phyloP scores from a whole-genome alignment of 2,797 vertebrate genomes.

The Pseudomugil gertrudae region DNA sequence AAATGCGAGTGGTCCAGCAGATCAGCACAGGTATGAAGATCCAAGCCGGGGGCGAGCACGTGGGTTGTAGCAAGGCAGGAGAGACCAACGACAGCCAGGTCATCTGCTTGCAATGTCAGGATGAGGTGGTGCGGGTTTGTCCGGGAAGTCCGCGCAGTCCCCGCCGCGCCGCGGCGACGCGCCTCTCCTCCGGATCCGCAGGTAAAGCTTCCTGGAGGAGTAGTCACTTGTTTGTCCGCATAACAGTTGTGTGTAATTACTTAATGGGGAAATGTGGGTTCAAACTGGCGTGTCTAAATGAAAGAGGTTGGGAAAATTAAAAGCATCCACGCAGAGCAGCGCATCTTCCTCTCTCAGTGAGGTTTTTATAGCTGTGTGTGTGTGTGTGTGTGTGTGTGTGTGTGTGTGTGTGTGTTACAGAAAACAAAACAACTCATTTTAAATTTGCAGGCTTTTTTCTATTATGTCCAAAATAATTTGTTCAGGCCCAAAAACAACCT shows the following conservation, averaged over 20 bases:
- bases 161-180: slow-evolving; percentile 58
- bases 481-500: too few species aligned
- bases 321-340: neutral
- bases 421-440: too few species aligned
- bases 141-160: slow-evolving; percentile 71
- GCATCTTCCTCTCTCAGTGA: neutral
- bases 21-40: slow-evolving; percentile 70
- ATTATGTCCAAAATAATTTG: too few species aligned
- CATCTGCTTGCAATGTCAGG: slow-evolving; percentile 68
- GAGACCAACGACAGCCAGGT: slow-evolving; percentile 59
- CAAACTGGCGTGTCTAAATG: slow-evolving; percentile 13
- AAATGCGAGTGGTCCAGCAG: slow-evolving; percentile 63
- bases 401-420: neutral
- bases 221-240: neutral
- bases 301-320: neutral
- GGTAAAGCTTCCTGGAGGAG: slow-evolving; percentile 40
- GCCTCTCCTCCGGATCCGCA: slow-evolving; percentile 73
- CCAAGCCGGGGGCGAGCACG: slow-evolving; percentile 67
- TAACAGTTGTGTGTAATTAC: neutral
- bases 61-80: slow-evolving; percentile 65
- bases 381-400: too few species aligned
- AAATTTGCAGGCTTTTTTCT: too few species aligned
- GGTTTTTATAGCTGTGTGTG: too few species aligned
- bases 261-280: neutral
- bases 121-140: slow-evolving; percentile 68